Evolutionary conservation across 2,888 invertebrate species (phyloP).

Genomic region (Alentia gelatinosa): DNA sequence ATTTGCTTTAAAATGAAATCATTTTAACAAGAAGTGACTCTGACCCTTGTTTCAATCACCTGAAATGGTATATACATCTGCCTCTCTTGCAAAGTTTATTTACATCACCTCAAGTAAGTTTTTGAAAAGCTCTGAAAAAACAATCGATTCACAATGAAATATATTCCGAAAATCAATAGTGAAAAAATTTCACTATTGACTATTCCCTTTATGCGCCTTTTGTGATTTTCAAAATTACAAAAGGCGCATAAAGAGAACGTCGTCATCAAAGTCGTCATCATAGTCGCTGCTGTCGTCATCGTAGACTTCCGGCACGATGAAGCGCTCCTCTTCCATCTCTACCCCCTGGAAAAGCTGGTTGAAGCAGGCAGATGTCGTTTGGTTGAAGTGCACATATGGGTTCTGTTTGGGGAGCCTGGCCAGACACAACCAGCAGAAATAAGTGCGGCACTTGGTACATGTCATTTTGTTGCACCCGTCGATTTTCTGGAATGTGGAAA

Average conservation of each 20-base stretch:
- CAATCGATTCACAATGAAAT: too few relatives aligned
- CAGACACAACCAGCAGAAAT: conserved; percentile 86
- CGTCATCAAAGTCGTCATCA: background rate
- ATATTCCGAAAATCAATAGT: too few relatives aligned
- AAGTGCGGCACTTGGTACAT: conserved; percentile 84
- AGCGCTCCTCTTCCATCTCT: background rate
- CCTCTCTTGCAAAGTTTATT: too few relatives aligned
- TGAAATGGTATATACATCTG: too few relatives aligned
- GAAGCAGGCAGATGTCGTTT: conserved; percentile 81
- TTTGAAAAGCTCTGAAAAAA: too few relatives aligned
- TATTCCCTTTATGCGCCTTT: background rate
- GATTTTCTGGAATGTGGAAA: conserved; percentile 82
- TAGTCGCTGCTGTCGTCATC: background rate
- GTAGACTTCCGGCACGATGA: background rate
- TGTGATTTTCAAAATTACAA: background rate
- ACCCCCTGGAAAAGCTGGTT: conserved; percentile 82
- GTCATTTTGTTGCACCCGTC: conserved; percentile 88
- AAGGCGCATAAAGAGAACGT: background rate
- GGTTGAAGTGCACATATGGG: conserved; percentile 84
- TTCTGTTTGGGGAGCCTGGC: conserved; percentile 80
- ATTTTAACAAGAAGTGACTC: too few relatives aligned
- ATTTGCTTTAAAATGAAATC: too few relatives aligned
- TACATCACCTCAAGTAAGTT: too few relatives aligned
- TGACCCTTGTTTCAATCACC: too few relatives aligned
- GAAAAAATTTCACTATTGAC: background rate